A percentile compares a stretch with the other conserved stretches of the same genome.
phyloP scores from a whole-genome alignment of 1,140 invertebrate species.

The Lepidurus couesii region DNA sequence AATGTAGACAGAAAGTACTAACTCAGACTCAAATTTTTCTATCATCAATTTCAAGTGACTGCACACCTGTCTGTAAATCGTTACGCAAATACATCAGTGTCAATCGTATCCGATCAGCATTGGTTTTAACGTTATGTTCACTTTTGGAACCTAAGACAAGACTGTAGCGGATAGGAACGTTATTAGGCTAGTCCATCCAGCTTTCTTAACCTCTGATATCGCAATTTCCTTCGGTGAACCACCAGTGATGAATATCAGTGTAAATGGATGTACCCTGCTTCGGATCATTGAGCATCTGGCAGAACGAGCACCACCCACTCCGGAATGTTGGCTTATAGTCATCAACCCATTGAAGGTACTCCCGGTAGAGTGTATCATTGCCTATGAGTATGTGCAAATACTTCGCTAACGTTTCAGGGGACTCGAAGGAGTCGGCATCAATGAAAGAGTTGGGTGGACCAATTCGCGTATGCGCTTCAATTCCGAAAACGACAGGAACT shows the following conservation, averaged over 20 bases:
- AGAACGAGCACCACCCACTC: neutral
- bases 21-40: no score
- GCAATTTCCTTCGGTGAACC: neutral
- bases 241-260: neutral
- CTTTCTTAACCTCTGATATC: neutral
- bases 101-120: no score
- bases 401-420: conserved; percentile 48
- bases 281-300: neutral
- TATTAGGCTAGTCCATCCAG: no score
- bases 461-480: conserved; percentile 49
- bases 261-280: neutral
- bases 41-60: no score
- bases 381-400: conserved; percentile 49
- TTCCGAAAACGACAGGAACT: conserved; percentile 65
- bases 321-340: conserved; percentile 31
- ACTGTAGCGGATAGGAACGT: no score
- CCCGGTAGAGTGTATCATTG: conserved; percentile 40
- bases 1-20: no score
- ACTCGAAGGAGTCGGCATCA: conserved; percentile 51
- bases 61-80: no score
- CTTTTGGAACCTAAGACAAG: no score
- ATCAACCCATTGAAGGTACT: conserved; percentile 43
- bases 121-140: no score
- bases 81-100: no score
- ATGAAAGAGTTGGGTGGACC: conserved; percentile 62